Evolutionary conservation across 2,113 vertebrate species (phyloP), one percentile per base, ranked within the genome.

Genomic region (Morone saxatilis): DNA sequence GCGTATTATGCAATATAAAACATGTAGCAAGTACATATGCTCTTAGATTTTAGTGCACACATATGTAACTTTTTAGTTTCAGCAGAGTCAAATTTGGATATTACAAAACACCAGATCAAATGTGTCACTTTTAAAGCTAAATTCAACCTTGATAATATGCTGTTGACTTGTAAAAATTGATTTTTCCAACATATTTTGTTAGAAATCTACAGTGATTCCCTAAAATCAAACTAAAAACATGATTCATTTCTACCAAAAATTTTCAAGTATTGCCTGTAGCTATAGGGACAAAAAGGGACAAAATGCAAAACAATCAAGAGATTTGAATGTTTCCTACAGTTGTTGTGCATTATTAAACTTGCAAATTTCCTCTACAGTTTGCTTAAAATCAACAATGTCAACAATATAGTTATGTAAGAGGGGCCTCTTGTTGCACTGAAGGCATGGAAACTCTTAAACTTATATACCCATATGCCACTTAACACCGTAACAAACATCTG

Each of bases 361-460:
- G 47, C 17, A 68, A 50, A 48, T 63, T 9, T 62, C 31, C 4
- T 12, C n/a, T 19, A 4, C 22, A 12, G n/a, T 73, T 70, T 12
- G 36, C 54, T 40, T 51, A 41, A 66, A 54, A 72, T 61, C 20
- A 7, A 41, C 16, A 76, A 11, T 25, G 59, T 71, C 48, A 62
- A 25, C 48, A 17, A 17, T 20, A 50, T 12, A 17, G 45, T 84
- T 80, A 80, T 2, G 0, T 31, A 78, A 80, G n/a, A 17, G 47
- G 38, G 59, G 71, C 36, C 77, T 38, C 38, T 19, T 50, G 54
- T 71, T 56, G 6, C 65, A 5, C 51, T 59, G 51, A 80, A 71
- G 70, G 22, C 69, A 57, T 67, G 74, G 66, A 81, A 86, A 72
- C 40, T 62, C n/a, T 11, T 76, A 36, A 67, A 70, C 7, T 9